phyloP scores from a whole-genome alignment of 2,888 invertebrate genomes.

The Slavum lentiscoides region DNA sequence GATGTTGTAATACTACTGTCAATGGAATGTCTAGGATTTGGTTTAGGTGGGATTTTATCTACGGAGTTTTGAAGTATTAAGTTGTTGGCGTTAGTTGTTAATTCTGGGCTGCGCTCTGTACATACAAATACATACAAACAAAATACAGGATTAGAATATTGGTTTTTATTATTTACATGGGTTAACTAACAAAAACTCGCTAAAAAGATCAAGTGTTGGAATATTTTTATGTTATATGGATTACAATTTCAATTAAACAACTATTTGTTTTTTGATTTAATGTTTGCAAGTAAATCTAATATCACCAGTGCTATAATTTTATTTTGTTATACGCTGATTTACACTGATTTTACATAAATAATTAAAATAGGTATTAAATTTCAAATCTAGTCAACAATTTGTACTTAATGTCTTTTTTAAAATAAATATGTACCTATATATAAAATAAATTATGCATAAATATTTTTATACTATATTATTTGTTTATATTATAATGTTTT shows the following conservation, averaged over 20 bases:
- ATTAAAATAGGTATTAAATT: slow-evolving; percentile 1
- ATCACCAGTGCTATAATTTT: background rate
- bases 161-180: slow-evolving; percentile 36
- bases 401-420: background rate
- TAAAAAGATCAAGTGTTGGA: slow-evolving; percentile 35
- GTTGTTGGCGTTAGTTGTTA: slow-evolving; percentile 51
- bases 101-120: slow-evolving; percentile 51
- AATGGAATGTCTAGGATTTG: slow-evolving; percentile 52
- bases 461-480: background rate
- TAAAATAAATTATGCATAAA: background rate
- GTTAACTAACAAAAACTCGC: slow-evolving; percentile 45
- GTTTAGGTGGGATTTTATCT: slow-evolving; percentile 52
- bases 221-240: slow-evolving; percentile 23
- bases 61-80: slow-evolving; percentile 42
- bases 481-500: slow-evolving; percentile 7
- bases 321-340: slow-evolving; percentile 45
- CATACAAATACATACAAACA: slow-evolving; percentile 49
- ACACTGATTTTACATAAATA: slow-evolving; percentile 12
- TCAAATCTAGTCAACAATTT: background rate
- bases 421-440: background rate
- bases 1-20: slow-evolving; percentile 38
- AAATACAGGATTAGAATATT: slow-evolving; percentile 48
- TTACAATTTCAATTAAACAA: slow-evolving; percentile 18
- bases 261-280: background rate
- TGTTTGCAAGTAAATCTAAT: background rate